Percentiles rank a stretch among this genome's conserved stretches.
Conservation (phyloP, 2,888 invertebrate species). For the Ypsolopha sequella region DNA sequence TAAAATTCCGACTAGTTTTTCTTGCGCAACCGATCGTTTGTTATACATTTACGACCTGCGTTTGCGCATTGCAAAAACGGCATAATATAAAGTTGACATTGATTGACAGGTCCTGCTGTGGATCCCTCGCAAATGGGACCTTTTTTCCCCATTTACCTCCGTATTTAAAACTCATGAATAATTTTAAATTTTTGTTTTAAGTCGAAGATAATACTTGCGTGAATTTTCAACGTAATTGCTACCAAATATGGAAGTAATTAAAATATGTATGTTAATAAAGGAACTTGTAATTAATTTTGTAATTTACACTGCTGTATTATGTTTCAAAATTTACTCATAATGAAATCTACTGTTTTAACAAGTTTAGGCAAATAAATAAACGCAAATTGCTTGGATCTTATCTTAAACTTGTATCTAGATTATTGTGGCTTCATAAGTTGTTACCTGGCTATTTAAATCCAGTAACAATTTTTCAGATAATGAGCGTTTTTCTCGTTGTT, state of each 20-base stretch:
- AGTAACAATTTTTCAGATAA: too few relatives aligned
- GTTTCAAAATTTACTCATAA: too few relatives aligned
- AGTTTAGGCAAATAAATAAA: too few relatives aligned
- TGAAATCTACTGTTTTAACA: too few relatives aligned
- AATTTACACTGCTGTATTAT: too few relatives aligned
- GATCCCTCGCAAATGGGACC: not conserved
- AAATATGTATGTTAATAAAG: not conserved
- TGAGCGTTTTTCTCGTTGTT: too few relatives aligned
- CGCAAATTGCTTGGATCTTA: too few relatives aligned
- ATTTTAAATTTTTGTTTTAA: not conserved
- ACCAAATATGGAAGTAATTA: slow-evolving; percentile 3
- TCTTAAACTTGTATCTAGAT: too few relatives aligned
- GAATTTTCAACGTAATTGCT: not conserved
- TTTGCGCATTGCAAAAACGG: slow-evolving; percentile 14
- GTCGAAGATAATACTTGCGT: not conserved
- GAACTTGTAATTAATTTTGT: too few relatives aligned
- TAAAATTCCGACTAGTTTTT: not conserved
- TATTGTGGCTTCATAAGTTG: too few relatives aligned
- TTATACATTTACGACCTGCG: not conserved
- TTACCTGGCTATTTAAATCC: too few relatives aligned
- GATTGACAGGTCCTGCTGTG: slow-evolving; percentile 47
- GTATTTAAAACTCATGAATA: not conserved
- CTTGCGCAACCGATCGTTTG: not conserved
- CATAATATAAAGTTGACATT: slow-evolving; percentile 22
- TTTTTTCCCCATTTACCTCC: not conserved